These are phyloP conservation scores for Hyles vespertilio DNA, from an alignment of 1,140 invertebrate species.

Conservation along the genomic window DNA sequence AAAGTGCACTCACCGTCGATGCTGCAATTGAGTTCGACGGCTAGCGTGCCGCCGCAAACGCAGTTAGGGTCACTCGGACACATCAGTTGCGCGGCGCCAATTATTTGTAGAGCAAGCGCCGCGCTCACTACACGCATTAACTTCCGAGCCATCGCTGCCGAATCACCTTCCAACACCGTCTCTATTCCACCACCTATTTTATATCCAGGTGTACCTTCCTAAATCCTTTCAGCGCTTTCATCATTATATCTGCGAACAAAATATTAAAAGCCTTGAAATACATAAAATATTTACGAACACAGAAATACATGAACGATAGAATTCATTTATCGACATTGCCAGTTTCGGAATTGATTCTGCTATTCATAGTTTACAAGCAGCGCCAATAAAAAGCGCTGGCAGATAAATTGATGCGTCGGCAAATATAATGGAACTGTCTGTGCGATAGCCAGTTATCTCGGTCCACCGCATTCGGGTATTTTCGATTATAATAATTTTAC, in stretches of 20 bases:
- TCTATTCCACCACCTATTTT: background rate
- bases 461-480: slow-evolving; percentile 20
- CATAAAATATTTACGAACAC: no score
- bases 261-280: background rate
- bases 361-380: slow-evolving; percentile 42
- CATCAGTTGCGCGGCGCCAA: slow-evolving; percentile 48
- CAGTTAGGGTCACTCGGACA: slow-evolving; percentile 69
- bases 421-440: slow-evolving; percentile 43
- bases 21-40: slow-evolving; percentile 67
- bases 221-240: slow-evolving; percentile 11
- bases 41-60: slow-evolving; percentile 64
- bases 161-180: background rate
- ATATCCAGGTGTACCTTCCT: no score
- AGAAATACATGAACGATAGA: background rate
- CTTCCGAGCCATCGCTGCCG: slow-evolving; percentile 43
- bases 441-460: slow-evolving; percentile 31
- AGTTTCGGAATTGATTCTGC: slow-evolving; percentile 37
- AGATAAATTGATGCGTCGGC: slow-evolving; percentile 40
- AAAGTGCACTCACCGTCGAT: slow-evolving; percentile 65
- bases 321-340: slow-evolving; percentile 29
- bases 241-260: slow-evolving; percentile 43
- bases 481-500: slow-evolving; percentile 24
- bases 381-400: slow-evolving; percentile 37
- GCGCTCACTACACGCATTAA: slow-evolving; percentile 44
- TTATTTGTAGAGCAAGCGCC: slow-evolving; percentile 52